A percentile compares a stretch with the other conserved stretches of the same genome.
These are phyloP conservation scores for Pseudochirops corinnae DNA, from an alignment of 2,797 vertebrate species.

Conservation along the genomic window DNA sequence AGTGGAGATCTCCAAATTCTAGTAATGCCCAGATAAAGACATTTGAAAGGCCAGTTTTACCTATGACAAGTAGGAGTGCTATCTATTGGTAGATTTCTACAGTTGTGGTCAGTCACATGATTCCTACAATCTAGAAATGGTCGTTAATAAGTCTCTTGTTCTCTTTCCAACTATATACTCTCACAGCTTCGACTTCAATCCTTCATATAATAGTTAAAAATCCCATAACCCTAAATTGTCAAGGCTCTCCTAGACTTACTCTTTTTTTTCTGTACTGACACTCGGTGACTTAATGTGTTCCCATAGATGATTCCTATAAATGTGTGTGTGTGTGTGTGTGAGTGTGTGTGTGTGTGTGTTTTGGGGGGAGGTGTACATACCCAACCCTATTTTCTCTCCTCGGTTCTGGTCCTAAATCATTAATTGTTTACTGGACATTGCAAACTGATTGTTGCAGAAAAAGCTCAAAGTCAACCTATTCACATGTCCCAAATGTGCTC, in stretches of 20 bases:
- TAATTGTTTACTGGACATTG: not conserved
- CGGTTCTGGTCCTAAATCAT: not conserved
- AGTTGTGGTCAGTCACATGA: not conserved
- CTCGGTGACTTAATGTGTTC: not conserved
- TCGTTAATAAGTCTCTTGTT: not conserved
- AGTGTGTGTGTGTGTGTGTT: no score
- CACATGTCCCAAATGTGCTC: not conserved
- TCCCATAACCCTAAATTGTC: not conserved
- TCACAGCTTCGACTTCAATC: not conserved
- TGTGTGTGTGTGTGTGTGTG: not conserved
- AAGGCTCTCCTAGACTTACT: not conserved
- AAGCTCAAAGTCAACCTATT: not conserved
- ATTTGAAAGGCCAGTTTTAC: not conserved
- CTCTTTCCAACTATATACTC: not conserved
- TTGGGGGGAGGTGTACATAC: not conserved
- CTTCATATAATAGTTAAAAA: not conserved
- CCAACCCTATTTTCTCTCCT: not conserved
- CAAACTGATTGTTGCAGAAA: not conserved
- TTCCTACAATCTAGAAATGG: not conserved
- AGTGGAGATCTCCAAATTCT: not conserved
- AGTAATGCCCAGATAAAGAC: no score
- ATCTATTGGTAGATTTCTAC: not conserved
- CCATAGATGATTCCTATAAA: not conserved
- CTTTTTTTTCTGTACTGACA: not conserved
- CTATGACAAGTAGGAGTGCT: not conserved